phyloP scores from a whole-genome alignment of 2,797 vertebrate species.

The Hydrocynus forskahlii region DNA sequence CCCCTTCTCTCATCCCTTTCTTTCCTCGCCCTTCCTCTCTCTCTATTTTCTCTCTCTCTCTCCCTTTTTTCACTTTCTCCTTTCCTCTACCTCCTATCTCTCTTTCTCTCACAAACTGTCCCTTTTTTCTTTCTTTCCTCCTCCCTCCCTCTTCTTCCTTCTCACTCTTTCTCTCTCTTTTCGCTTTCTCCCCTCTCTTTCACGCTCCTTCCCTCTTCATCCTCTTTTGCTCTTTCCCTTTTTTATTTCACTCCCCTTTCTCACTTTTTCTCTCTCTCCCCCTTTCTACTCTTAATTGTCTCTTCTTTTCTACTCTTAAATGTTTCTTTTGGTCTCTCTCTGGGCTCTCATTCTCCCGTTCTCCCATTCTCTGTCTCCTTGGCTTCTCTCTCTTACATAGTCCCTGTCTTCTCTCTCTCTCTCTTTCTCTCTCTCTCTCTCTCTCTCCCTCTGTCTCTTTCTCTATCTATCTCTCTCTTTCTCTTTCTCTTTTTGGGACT shows the following conservation, averaged over 20 bases:
- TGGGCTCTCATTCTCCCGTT: too few relatives aligned
- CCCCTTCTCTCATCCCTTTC: not conserved
- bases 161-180: slow-evolving; percentile 1
- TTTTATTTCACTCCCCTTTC: too few relatives aligned
- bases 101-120: not conserved
- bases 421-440: slow-evolving; percentile 14
- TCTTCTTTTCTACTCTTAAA: not conserved
- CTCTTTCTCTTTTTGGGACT: slow-evolving; percentile 1
- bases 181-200: not conserved
- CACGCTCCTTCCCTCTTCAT: not conserved
- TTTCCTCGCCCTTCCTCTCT: not conserved
- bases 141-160: not conserved
- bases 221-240: not conserved
- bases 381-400: too few relatives aligned
- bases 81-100: not conserved
- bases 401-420: not conserved
- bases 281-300: too few relatives aligned
- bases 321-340: not conserved
- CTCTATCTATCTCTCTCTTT: not conserved
- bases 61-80: not conserved
- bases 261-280: not conserved
- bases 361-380: too few relatives aligned
- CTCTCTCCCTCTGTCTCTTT: not conserved
- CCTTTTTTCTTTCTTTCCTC: not conserved
- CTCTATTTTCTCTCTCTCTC: not conserved